Percentiles rank a stretch among this genome's conserved stretches.
These are phyloP conservation scores for Aythya baeri DNA, from an alignment of 2,113 vertebrate species.

Conservation along the genomic window DNA sequence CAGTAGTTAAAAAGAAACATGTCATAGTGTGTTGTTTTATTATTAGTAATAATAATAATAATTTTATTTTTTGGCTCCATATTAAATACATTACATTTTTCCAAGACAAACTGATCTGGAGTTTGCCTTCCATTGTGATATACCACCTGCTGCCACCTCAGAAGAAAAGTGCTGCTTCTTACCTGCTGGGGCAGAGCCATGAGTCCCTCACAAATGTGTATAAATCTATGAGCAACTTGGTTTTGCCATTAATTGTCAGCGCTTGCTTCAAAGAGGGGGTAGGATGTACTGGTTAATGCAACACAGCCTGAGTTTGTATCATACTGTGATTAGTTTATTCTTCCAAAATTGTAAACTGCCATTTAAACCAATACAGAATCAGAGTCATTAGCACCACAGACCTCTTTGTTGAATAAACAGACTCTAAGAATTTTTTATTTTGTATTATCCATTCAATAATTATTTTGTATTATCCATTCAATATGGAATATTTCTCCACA, in stretches of 20 bases:
- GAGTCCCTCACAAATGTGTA: rapidly evolving
- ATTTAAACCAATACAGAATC: background rate
- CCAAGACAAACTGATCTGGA: background rate
- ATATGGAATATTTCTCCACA: background rate
- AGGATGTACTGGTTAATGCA: background rate
- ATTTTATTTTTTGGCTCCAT: background rate
- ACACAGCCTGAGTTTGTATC: background rate
- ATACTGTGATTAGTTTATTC: background rate
- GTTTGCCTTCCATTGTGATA: background rate
- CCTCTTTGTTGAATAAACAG: background rate
- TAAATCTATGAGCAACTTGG: background rate
- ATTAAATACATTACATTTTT: background rate
- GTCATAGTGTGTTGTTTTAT: background rate
- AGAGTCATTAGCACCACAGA: background rate
- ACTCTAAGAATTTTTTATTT: background rate
- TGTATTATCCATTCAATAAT: background rate
- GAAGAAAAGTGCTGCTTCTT: background rate
- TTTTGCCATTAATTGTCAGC: background rate
- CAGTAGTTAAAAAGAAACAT: background rate
- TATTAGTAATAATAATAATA: background rate
- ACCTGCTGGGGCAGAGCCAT: rapidly evolving
- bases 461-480: background rate
- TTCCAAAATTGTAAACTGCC: background rate
- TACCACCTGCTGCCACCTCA: rapidly evolving
- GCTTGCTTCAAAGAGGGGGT: background rate